phyloP scores from a whole-genome alignment of 2,113 vertebrate species.

The Todiramphus chloris region DNA sequence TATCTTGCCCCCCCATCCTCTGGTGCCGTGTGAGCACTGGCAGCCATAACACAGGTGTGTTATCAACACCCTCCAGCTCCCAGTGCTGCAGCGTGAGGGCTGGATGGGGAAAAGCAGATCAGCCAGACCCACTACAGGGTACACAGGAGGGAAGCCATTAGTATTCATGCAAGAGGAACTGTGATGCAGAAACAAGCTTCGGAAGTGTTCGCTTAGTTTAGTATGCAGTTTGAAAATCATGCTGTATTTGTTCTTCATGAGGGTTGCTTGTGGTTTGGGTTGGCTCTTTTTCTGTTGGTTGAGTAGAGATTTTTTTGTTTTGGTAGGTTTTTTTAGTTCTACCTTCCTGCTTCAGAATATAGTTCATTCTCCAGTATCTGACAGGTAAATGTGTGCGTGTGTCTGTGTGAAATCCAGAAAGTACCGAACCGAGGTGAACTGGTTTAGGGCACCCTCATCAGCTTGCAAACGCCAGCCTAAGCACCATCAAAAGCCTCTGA shows the following conservation, averaged over 20 bases:
- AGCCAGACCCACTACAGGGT: too few relatives aligned
- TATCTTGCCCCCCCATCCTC: too few relatives aligned
- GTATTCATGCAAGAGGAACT: background rate
- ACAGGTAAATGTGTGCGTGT: background rate
- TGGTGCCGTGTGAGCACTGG: too few relatives aligned
- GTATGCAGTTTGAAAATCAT: background rate
- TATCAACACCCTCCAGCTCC: too few relatives aligned
- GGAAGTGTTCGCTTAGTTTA: background rate
- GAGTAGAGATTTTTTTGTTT: background rate
- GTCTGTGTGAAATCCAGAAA: background rate
- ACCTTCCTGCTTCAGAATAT: background rate
- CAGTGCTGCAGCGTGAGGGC: too few relatives aligned
- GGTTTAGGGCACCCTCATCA: background rate
- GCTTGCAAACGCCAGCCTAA: background rate
- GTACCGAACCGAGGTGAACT: background rate
- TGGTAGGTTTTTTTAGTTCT: background rate
- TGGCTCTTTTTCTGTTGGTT: background rate
- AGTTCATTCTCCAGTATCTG: background rate
- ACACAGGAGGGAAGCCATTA: background rate
- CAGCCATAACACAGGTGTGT: too few relatives aligned
- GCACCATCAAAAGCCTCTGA: background rate
- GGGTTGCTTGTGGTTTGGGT: background rate
- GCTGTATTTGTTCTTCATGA: background rate
- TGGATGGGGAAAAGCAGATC: too few relatives aligned
- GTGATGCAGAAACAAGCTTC: background rate